Evolutionary conservation across 2,888 invertebrate species (phyloP), one percentile per base, ranked within the genome.

Genomic region (Sipha maydis): DNA sequence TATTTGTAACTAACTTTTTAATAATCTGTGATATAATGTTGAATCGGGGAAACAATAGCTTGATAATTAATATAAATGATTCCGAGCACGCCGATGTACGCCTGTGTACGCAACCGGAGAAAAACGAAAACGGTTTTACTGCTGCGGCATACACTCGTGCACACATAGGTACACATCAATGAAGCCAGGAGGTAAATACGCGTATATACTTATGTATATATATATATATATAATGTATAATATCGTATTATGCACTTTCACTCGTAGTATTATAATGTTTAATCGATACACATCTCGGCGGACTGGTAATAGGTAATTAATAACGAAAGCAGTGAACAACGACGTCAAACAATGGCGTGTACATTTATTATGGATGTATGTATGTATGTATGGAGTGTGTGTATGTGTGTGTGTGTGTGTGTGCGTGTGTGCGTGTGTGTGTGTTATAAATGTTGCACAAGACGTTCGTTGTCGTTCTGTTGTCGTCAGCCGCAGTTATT

Each of bases 281-380:
- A 85, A 85, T 85, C 85, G 85, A 85, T 85, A 85, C 76, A 85
- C 61, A 85, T 78, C 85, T 85, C 67, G 48, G 17, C 69, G 67
- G 77, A 69, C 85, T 61, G n/a, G 67, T 41, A 77, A 77, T 67
- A 67, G 85, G 41, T 78, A 85, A 85, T 85, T 77, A 85, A 85
- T 77, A 77, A 84, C 38, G 84, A 84, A 84, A 84, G 84, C 76
- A 41, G 84, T 76, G 5, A 38, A 28, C 28, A 61, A 84, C 84
- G 75, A 76, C 75, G n/a, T 61, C 41, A 84, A 84, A 84, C 75
- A 75, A 76, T 84, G 14, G 75, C 19, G 1, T 9, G 77, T 25
- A 21, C n/a, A 34, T 34, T 19, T 75, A 73, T 73, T 19, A 48
- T 14, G 48, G 11, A 8, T 14, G 11, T 48, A 11, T 48, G 48